Evolutionary conservation across 1,140 invertebrate genomes (phyloP), one percentile per base, ranked within the genome.

Genomic region (Drosophila watanabei): DNA sequence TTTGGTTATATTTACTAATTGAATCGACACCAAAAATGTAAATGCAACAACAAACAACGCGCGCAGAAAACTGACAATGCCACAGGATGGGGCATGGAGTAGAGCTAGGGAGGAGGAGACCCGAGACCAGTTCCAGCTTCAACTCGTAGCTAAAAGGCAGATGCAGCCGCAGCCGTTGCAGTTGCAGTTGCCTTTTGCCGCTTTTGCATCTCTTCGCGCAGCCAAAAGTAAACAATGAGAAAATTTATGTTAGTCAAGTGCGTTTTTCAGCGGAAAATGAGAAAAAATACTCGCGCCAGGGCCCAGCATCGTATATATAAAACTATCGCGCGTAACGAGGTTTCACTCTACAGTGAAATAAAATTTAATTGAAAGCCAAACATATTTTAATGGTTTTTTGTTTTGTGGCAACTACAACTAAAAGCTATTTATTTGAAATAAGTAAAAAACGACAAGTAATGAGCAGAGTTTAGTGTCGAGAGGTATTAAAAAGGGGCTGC

Each of bases 1-100:
- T 92, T 91, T 91, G 87, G 79, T 92, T 91, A 92, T 92, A 92
- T 92, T 92, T 92, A 92, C 91, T 92, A 92, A 92, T 92, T 92
- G 91, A 92, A 92, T 92, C 91, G 91, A 92, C 91, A 92, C 91
- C 91, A 92, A 92, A 92, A 92, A 91, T 90, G 91, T 92, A 90
- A 90, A 87, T 84, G 82, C 86, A 87, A 85, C 90, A 92, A 90
- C 82, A 90, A 83, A 88, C 82, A 82, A 80, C 82, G 71, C 63
- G 71, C 63, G 65, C 80, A 78, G 54, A 56, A 77, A 76, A 77
- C 75, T 77, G 75, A 87, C 88, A 87, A 80, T 79, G 64, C 64
- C 68, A 65, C 78, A 75, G 59, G 48, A 66, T 39, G 73, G 37
- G 61, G 61, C 60, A 69, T 11, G 49, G 54, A 66, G 2, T 30